Conservation (phyloP, 2,113 vertebrate species). For the Daphoenositta chrysoptera region DNA sequence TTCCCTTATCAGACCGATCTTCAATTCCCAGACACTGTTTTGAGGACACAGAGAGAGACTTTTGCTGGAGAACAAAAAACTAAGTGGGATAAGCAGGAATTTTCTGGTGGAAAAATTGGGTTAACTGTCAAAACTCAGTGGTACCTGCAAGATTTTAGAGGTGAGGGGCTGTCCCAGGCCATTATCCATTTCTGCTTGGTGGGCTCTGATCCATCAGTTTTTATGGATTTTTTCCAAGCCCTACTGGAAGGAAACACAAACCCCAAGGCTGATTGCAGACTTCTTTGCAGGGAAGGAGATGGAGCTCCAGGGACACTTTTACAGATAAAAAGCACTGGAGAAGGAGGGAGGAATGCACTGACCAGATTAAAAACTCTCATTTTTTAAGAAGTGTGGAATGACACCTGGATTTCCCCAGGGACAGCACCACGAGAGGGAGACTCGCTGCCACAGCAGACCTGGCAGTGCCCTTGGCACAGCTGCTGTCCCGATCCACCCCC, state of each 20-base stretch:
- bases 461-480: neutral
- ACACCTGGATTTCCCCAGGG: neutral
- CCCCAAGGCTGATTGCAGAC: neutral
- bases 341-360: neutral
- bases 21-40: neutral
- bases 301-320: neutral
- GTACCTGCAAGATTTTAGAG: neutral
- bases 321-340: neutral
- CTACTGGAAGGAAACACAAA: neutral
- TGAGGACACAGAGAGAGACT: neutral
- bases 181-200: fast-evolving
- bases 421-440: slow-evolving; percentile 51
- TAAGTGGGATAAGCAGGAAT: neutral
- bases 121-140: neutral
- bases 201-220: fast-evolving
- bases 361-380: neutral
- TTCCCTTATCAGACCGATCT: neutral
- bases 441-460: neutral
- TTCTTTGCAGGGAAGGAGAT: neutral
- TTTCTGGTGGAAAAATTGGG: neutral
- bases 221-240: neutral
- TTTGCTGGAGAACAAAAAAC: neutral
- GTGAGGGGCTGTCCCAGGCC: neutral
- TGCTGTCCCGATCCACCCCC: neutral
- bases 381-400: neutral